Percentiles rank a stretch among this genome's conserved stretches.
phyloP scores from a whole-genome alignment of 2,797 vertebrate species.

The Sebastes diploproa region DNA sequence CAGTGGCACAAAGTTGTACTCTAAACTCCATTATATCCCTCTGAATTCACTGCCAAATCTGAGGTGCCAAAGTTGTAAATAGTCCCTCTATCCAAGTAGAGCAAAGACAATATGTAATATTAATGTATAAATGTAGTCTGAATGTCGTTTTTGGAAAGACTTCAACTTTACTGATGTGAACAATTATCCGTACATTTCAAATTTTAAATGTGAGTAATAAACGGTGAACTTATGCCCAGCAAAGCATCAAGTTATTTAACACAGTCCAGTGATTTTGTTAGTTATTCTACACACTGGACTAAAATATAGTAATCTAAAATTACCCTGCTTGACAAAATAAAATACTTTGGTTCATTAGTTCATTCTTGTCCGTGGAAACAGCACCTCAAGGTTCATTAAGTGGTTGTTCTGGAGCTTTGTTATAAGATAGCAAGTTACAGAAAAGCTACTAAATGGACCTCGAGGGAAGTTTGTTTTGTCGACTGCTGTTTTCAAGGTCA shows the following conservation, averaged over 20 bases:
- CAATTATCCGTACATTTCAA: background rate
- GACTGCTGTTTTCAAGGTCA: background rate
- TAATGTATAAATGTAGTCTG: constrained; percentile 27
- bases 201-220: constrained; percentile 5
- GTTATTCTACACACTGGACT: background rate
- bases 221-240: background rate
- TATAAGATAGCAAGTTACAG: background rate
- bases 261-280: constrained; percentile 3
- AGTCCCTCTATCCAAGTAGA: constrained; percentile 50
- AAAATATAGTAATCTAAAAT: constrained; percentile 2
- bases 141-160: constrained; percentile 11
- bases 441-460: background rate
- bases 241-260: background rate
- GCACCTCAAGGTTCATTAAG: background rate
- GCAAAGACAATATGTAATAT: constrained; percentile 33
- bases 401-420: background rate
- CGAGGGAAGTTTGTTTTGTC: too few relatives aligned
- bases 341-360: constrained; percentile 14
- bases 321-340: background rate
- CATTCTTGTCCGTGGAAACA: background rate
- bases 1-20: constrained; percentile 66
- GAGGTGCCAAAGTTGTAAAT: constrained; percentile 60
- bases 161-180: background rate
- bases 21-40: constrained; percentile 73
- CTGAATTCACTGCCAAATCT: constrained; percentile 57